Base-by-base conservation (phyloP, 2,797 vertebrate genomes). In the Gallinago nigripennis region DNA sequence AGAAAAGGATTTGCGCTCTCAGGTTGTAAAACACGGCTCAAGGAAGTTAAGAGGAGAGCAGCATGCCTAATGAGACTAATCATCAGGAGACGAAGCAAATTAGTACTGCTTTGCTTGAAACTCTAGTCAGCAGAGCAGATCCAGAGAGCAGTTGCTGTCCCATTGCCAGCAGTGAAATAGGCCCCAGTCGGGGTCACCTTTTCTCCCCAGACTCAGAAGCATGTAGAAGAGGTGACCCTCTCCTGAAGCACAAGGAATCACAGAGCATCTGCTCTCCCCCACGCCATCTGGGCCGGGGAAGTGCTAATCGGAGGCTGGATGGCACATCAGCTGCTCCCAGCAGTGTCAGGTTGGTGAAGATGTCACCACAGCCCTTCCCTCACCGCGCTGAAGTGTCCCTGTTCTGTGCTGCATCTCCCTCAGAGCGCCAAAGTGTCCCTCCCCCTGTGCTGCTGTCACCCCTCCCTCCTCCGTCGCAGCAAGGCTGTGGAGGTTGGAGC, bases 211-310 rank as follows among this genome's bases (percentile, higher is more conserved):
- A 35, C 24, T 66, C 73, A 35, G 82, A 25, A 53, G 37, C 68
- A 18, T 6, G 7, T 1, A 27, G 37, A 28, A 58, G 63, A 50
- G 37, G 69, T 58, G 70, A 31, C 58, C 25, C 66, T 89, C 11
- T 46, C 41, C 0, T 1, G 87, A 68, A 73, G 45, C 33, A 45
- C 6, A 16, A 43, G 54, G 57, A 50, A 31, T 20, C 69, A 2
- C 73, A 6, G 65, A 78, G 80, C 77, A 79, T 58, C 90, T 93
- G 94, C 81, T 84, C 24, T 54, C 3, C 30, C 21, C 13, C 43
- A 3, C 1, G 3, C 86, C 90, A 63, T 76, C 73, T 60, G 93
- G 50, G 37, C 69, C 3, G 2, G 10, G 46, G 23, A 75, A 45
- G 86, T 0, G 0, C 66, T 43, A 69, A 53, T 6, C 2, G 1